These are phyloP conservation scores for Symphodus melops DNA, from an alignment of 2,113 vertebrate genomes.

Conservation along the genomic window DNA sequence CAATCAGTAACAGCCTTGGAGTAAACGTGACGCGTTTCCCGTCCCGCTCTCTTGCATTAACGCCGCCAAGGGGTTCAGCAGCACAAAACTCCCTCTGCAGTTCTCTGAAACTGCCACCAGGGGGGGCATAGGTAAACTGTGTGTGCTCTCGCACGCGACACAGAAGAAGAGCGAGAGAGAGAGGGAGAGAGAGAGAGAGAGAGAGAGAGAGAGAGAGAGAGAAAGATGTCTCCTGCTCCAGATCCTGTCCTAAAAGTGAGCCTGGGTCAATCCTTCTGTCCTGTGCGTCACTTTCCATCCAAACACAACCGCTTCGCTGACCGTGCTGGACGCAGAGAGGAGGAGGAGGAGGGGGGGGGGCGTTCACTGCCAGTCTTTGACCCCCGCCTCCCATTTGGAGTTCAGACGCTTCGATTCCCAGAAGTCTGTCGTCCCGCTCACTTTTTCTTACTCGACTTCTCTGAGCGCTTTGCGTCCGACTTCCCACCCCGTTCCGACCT, in stretches of 20 bases:
- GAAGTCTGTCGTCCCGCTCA: conserved; percentile 68
- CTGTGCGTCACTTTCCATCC: conserved; percentile 52
- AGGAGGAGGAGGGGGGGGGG: conserved; percentile 30
- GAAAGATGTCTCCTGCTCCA: conserved; percentile 53
- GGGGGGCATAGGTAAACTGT: conserved; percentile 30
- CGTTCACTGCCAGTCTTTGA: conserved; percentile 40
- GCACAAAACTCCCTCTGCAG: conserved; percentile 50
- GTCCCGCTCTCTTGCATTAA: conserved; percentile 24
- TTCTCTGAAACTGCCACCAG: conserved; percentile 48
- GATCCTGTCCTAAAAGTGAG: conserved; percentile 43
- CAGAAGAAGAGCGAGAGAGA: conserved; percentile 47
- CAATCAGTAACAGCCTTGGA: conserved; percentile 61
- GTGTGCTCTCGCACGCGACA: conserved; percentile 65
- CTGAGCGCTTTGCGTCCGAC: conserved; percentile 84
- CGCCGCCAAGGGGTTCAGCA: conserved; percentile 28
- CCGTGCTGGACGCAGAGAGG: conserved; percentile 58
- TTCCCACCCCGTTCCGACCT: conserved; percentile 80
- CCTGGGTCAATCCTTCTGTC: conserved; percentile 52
- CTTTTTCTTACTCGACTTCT: conserved; percentile 84
- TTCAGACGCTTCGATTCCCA: conserved; percentile 49
- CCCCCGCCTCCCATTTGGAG: conserved; percentile 53
- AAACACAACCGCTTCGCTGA: conserved; percentile 45
- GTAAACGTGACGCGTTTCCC: conserved; percentile 47
- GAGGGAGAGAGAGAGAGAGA: conserved; percentile 34
- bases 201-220: conserved; percentile 30